Evolutionary conservation across 2,113 vertebrate genomes (phyloP).

Genomic region (Oncorhynchus kisutch): DNA sequence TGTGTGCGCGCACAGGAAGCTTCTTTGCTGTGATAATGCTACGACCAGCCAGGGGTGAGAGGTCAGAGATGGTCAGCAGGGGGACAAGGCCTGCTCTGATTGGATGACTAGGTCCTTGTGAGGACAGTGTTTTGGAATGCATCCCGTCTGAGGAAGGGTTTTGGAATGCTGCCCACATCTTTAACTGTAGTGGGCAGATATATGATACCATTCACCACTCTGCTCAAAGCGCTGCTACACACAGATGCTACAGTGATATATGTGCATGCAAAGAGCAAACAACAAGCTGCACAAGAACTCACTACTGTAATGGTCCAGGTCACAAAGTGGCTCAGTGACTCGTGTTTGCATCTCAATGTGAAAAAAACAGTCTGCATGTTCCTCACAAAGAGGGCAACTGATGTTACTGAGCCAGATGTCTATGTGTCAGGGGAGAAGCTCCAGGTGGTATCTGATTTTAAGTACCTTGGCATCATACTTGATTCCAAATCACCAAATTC

Average conservation of each 20-base stretch:
- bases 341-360: too few species aligned
- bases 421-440: too few species aligned
- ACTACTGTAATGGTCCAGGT: too few species aligned
- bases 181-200: not conserved
- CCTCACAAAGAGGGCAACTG: too few species aligned
- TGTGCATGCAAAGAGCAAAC: too few species aligned
- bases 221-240: conserved; percentile 13
- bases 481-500: too few species aligned
- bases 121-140: conserved; percentile 14
- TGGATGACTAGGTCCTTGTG: conserved; percentile 19
- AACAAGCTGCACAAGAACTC: too few species aligned
- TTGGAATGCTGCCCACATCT: not conserved
- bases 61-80: conserved; percentile 17
- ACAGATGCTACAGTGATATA: not conserved
- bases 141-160: conserved; percentile 13
- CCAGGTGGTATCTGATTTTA: too few species aligned
- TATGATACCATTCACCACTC: not conserved
- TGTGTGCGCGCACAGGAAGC: conserved; percentile 45
- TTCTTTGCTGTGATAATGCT: conserved; percentile 47
- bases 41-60: conserved; percentile 23
- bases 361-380: too few species aligned
- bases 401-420: too few species aligned
- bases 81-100: conserved; percentile 1
- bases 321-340: too few species aligned
- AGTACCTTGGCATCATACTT: too few species aligned